Percentiles rank a stretch among this genome's conserved stretches.
Evolutionary conservation across 2,888 invertebrate species (phyloP).

Genomic region (Cacoxenus indagator): DNA sequence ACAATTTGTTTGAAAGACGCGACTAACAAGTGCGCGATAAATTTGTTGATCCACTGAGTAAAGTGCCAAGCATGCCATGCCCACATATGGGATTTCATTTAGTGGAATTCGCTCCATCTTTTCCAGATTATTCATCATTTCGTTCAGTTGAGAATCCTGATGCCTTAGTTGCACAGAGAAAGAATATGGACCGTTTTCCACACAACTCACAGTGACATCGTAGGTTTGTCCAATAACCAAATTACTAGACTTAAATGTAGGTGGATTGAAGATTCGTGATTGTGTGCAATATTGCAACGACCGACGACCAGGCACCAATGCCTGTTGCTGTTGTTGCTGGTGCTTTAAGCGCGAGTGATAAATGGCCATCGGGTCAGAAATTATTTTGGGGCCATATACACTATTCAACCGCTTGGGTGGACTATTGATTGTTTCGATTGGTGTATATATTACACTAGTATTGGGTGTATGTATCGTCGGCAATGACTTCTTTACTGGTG

Average conservation of each 20-base stretch:
- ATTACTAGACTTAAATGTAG: slow-evolving; percentile 68
- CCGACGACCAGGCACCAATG: neutral
- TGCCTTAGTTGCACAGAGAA: slow-evolving; percentile 82
- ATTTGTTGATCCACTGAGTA: slow-evolving; percentile 79
- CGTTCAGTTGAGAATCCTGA: slow-evolving; percentile 75
- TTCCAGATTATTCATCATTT: slow-evolving; percentile 82
- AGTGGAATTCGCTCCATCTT: slow-evolving; percentile 75
- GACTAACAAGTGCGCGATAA: slow-evolving; percentile 83
- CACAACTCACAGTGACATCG: slow-evolving; percentile 80
- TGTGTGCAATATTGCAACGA: neutral
- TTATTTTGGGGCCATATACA: slow-evolving; percentile 46
- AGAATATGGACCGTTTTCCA: slow-evolving; percentile 84
- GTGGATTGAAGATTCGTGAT: neutral
- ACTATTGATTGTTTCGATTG: too few species aligned
- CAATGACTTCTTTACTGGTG: too few species aligned
- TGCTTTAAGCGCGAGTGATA: slow-evolving; percentile 26
- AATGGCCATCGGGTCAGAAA: slow-evolving; percentile 15
- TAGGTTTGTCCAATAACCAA: slow-evolving; percentile 75
- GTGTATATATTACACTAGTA: too few species aligned
- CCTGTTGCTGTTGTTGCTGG: neutral
- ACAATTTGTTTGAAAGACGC: slow-evolving; percentile 79
- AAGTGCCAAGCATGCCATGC: slow-evolving; percentile 82
- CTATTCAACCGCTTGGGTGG: too few species aligned
- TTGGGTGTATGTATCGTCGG: too few species aligned
- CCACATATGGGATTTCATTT: slow-evolving; percentile 79